Evolutionary conservation across 2,113 vertebrate genomes (phyloP).

Genomic region (Lycaon pictus): DNA sequence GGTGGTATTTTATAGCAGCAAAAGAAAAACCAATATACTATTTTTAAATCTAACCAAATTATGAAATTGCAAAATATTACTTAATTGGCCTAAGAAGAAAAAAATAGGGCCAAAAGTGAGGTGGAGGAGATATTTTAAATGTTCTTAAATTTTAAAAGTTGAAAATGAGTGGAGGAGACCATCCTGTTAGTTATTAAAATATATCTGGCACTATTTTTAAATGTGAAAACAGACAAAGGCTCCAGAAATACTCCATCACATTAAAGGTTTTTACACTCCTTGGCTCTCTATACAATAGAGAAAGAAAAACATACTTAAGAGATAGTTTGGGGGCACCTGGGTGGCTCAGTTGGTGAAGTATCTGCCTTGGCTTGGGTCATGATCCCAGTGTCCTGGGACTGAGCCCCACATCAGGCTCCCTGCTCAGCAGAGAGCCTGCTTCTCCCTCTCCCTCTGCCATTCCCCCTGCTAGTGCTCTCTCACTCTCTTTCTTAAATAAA

Average conservation of each 20-base stretch:
- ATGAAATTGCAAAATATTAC: constrained; percentile 27
- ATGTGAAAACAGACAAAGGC: background rate
- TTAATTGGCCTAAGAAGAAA: background rate
- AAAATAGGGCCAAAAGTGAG: background rate
- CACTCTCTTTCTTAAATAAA: no score
- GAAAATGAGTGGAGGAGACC: background rate
- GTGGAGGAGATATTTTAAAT: background rate
- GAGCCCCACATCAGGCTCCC: no score
- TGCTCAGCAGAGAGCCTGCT: no score
- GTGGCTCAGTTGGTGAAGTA: no score
- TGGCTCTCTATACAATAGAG: background rate
- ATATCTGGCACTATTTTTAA: background rate
- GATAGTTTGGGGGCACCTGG: background rate
- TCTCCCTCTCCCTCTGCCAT: no score
- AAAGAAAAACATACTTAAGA: constrained; percentile 24
- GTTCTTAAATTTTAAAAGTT: background rate
- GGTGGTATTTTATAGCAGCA: constrained; percentile 2
- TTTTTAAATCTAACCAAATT: constrained; percentile 4
- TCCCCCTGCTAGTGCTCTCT: no score
- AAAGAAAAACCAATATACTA: background rate
- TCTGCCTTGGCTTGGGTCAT: no score
- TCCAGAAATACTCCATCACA: constrained; percentile 8
- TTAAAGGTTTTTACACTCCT: background rate
- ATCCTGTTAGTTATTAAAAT: constrained; percentile 18
- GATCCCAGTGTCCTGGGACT: no score